Evolutionary conservation across 1,140 invertebrate genomes (phyloP).

Genomic region (Diachasmimorpha longicaudata): DNA sequence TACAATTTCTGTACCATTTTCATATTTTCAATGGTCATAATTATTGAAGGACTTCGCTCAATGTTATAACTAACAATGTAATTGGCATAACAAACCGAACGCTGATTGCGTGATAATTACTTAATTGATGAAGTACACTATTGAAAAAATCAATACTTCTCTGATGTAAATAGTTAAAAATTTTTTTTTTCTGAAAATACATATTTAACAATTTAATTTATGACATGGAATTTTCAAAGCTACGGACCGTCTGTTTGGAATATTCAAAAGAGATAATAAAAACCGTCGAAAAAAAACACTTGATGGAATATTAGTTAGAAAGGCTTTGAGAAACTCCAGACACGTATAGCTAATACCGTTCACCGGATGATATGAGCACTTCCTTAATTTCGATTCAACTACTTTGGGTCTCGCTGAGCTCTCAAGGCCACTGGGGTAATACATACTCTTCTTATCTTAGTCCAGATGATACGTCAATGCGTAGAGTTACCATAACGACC

Average conservation of each 20-base stretch:
- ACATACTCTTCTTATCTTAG: not conserved
- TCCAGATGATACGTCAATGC: not conserved
- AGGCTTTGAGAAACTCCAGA: not conserved
- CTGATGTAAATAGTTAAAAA: too few relatives aligned
- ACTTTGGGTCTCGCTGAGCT: not conserved
- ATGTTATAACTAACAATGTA: too few relatives aligned
- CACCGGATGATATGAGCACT: not conserved
- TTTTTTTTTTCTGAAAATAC: too few relatives aligned
- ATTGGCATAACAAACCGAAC: too few relatives aligned
- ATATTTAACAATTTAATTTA: not conserved
- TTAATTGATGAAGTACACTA: too few relatives aligned
- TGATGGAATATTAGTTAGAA: not conserved
- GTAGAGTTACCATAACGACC: not conserved
- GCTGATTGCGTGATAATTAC: too few relatives aligned
- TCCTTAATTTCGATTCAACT: not conserved
- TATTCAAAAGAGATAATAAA: not conserved
- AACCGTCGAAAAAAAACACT: not conserved
- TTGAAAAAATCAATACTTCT: too few relatives aligned
- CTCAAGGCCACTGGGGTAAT: not conserved
- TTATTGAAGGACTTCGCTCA: too few relatives aligned
- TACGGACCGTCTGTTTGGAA: not conserved
- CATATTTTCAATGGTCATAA: too few relatives aligned
- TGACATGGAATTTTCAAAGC: not conserved
- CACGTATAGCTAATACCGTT: not conserved
- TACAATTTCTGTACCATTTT: too few relatives aligned